Evolutionary conservation across 2,113 vertebrate species (phyloP).

Genomic region (Piaya cayana): DNA sequence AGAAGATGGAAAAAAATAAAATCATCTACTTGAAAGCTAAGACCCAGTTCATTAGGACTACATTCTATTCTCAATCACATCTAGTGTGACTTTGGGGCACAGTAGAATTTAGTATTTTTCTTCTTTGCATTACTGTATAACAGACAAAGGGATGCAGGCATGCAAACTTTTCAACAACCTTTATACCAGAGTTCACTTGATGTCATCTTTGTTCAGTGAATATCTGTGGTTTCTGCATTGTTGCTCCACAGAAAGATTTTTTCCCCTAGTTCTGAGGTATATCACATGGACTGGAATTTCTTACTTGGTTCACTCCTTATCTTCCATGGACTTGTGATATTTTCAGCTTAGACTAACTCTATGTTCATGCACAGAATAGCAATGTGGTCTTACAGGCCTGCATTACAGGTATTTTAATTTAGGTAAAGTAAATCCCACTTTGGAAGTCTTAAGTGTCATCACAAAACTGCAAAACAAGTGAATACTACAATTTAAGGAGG

Average conservation of each 20-base stretch:
- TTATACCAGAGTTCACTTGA: neutral
- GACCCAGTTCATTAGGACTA: neutral
- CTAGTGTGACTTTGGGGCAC: neutral
- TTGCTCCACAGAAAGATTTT: neutral
- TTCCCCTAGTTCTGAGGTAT: neutral
- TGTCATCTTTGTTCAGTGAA: neutral
- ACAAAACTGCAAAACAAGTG: neutral
- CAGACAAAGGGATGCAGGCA: neutral
- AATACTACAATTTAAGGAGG: neutral
- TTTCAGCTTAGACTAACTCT: neutral
- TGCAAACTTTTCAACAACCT: neutral
- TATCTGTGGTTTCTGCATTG: neutral
- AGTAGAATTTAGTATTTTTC: neutral
- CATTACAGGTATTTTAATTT: neutral
- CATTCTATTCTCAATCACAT: neutral
- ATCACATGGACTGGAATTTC: accelerated
- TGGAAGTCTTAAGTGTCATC: neutral
- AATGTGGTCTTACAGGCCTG: neutral
- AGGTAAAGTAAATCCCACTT: neutral
- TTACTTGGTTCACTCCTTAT: neutral
- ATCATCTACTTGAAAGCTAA: neutral
- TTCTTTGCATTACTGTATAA: neutral
- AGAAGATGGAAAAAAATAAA: neutral
- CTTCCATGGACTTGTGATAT: neutral
- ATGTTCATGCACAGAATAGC: neutral